Percentiles rank a stretch among this genome's conserved stretches.
Conservation (phyloP, 2,113 vertebrate species). For the Campylomormyrus tamandua region DNA sequence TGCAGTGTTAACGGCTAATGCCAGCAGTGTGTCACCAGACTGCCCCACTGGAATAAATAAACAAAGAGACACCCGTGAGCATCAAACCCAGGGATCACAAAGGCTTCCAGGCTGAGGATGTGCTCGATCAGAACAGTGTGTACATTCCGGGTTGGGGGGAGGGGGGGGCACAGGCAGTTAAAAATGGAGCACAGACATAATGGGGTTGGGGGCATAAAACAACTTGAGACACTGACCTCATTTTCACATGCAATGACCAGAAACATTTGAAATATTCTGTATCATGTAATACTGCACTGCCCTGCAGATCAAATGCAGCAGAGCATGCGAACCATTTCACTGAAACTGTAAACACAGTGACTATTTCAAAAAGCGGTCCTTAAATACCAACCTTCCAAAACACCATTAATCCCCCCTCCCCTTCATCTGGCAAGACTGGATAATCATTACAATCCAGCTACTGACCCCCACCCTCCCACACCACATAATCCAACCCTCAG, state of each 20-base stretch:
- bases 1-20: neutral
- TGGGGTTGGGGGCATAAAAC: neutral
- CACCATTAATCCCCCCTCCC: neutral
- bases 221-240: neutral
- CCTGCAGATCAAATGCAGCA: neutral
- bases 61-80: neutral
- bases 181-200: neutral
- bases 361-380: neutral
- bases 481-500: neutral
- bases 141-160: neutral
- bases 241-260: neutral
- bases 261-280: neutral
- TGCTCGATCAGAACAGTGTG: neutral
- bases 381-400: neutral
- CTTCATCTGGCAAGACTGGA: neutral
- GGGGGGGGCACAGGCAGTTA: neutral
- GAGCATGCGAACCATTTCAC: neutral
- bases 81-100: neutral
- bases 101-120: neutral
- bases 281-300: neutral
- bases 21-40: neutral
- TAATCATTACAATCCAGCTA: neutral
- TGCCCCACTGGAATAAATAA: neutral
- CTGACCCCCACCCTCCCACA: neutral
- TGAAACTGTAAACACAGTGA: neutral